Evolutionary conservation across 2,797 vertebrate genomes (phyloP).

Genomic region (Leuciscus waleckii): DNA sequence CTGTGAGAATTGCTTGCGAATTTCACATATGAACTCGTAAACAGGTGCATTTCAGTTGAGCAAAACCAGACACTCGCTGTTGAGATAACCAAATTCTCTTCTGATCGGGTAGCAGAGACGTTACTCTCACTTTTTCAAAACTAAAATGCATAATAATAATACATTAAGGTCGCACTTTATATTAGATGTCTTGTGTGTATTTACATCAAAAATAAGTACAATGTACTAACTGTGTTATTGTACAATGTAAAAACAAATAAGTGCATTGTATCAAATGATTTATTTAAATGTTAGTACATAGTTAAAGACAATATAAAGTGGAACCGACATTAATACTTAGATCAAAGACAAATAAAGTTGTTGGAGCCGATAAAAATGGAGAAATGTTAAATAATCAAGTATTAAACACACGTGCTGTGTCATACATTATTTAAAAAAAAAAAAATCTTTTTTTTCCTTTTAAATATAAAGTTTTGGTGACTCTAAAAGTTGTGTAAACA

Average conservation of each 20-base stretch:
- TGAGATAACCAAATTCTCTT: conserved; percentile 32
- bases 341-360: neutral
- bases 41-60: conserved; percentile 57
- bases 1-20: conserved; percentile 37
- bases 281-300: neutral
- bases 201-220: neutral
- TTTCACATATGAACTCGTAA: conserved; percentile 48
- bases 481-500: neutral
- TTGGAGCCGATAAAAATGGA: neutral
- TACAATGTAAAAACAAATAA: too few species aligned
- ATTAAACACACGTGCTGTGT: neutral
- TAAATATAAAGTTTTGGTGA: neutral
- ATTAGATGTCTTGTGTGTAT: neutral
- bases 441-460: neutral
- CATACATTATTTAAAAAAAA: neutral
- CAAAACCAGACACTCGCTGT: conserved; percentile 35
- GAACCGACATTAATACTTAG: neutral
- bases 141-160: neutral
- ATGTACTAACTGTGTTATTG: too few species aligned
- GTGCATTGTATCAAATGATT: neutral
- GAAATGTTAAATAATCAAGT: neutral
- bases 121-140: neutral
- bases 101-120: neutral
- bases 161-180: neutral
- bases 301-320: neutral